These are phyloP conservation scores for Melanotaenia maccullochi DNA, from an alignment of 2,797 vertebrate genomes.

Conservation along the genomic window DNA sequence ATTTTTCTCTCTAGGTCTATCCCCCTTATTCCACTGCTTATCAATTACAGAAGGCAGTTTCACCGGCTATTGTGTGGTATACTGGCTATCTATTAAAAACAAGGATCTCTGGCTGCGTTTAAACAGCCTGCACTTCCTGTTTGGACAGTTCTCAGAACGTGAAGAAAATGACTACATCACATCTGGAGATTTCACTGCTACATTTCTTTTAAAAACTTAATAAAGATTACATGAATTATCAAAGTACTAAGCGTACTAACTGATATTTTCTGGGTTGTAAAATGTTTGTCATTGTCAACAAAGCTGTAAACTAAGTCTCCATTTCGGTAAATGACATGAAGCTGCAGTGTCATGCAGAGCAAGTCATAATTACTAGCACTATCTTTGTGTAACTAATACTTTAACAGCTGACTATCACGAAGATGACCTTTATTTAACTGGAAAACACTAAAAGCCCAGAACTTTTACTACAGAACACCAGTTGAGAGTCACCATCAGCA, in stretches of 20 bases:
- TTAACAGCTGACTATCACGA: neutral
- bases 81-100: slow-evolving; percentile 47
- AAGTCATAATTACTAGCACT: neutral
- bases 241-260: no score
- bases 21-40: slow-evolving; percentile 19
- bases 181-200: no score
- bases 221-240: no score
- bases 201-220: no score
- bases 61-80: slow-evolving; percentile 24
- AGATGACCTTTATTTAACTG: neutral
- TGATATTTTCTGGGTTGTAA: no score
- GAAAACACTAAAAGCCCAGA: neutral
- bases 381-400: slow-evolving; percentile 4
- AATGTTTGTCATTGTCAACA: neutral
- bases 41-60: slow-evolving; percentile 52
- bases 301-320: neutral
- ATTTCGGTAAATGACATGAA: neutral
- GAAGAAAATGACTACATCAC: no score
- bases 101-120: slow-evolving; percentile 32
- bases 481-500: neutral
- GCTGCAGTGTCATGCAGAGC: neutral
- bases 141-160: no score
- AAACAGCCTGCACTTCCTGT: no score
- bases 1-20: slow-evolving; percentile 18
- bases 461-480: neutral